phyloP scores from a whole-genome alignment of 2,888 invertebrate genomes.

The Andrena bucephala region DNA sequence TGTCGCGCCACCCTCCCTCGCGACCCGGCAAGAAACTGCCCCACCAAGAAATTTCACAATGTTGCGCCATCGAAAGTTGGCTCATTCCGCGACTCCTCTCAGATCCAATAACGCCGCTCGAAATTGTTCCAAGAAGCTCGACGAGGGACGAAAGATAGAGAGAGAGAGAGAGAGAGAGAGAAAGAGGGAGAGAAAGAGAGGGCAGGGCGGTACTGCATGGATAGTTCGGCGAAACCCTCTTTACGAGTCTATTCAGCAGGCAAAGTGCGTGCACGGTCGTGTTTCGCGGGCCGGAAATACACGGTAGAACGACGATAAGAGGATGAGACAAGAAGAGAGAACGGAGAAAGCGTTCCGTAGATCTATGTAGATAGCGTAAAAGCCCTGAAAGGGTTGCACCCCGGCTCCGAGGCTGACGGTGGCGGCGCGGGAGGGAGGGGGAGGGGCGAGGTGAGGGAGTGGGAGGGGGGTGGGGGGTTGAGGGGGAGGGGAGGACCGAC shows the following conservation, averaged over 20 bases:
- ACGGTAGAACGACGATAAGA: conserved; percentile 33
- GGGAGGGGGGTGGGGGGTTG: too few species aligned
- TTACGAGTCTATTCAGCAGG: conserved; percentile 48
- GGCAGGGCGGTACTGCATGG: too few species aligned
- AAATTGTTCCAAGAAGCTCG: conserved; percentile 30
- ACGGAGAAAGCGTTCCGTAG: conserved; percentile 5
- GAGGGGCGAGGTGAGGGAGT: too few species aligned
- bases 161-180: too few species aligned
- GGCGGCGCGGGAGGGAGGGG: neutral
- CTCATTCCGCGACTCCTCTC: conserved; percentile 9
- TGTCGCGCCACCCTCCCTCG: neutral
- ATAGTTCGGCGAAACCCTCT: conserved; percentile 36
- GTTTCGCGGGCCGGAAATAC: conserved; percentile 48
- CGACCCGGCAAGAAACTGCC: neutral
- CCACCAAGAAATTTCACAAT: neutral
- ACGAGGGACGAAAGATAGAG: too few species aligned
- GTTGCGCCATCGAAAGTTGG: conserved; percentile 9
- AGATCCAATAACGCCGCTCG: conserved; percentile 28
- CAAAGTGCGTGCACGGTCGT: conserved; percentile 43
- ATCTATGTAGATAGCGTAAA: conserved; percentile 49
- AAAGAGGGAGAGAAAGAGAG: too few species aligned
- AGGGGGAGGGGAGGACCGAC: neutral
- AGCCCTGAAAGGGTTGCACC: conserved; percentile 50
- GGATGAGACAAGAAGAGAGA: conserved; percentile 26
- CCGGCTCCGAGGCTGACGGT: neutral